Evolutionary conservation across 2,888 invertebrate genomes (phyloP), one percentile per base, ranked within the genome.

Genomic region (Brachynemurus nebulosus): DNA sequence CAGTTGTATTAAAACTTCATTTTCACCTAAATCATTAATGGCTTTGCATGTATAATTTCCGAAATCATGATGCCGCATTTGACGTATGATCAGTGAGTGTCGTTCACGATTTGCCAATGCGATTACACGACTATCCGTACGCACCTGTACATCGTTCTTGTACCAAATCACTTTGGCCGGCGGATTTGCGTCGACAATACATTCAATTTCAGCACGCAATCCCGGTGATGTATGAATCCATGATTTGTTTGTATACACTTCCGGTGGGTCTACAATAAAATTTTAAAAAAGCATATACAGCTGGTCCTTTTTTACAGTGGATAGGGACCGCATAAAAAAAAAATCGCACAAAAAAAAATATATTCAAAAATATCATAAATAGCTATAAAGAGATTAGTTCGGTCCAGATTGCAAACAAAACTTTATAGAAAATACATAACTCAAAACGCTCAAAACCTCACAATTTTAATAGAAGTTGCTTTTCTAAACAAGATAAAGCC

Each of bases 41-140:
- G 86, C 88, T 19, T 78, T 67, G 60, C 88, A 88, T 4, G 81
- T 76, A 59, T 86, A 88, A 57, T 76, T 76, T 0, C 86, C 88
- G 51, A 86, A 74, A 62, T 89, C 86, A 0, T 71, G 62, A 42
- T 69, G 69, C 25, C 73, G 71, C 1, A 85, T 80, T 21, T 72
- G 74, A 30, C 78, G 70, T 53, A 89, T 77, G 35, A 82, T 67
- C 44, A 89, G 62, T 52, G 73, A 72, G 54, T 85, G 74, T 68
- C 67, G 54, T 69, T 71, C 70, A 2, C 58, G 63, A 45, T 69
- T 68, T 44, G 65, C 62, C 42, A 65, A 61, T 16, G 60, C 57
- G 11, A 69, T 58, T 17, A 70, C 66, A 48, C 67, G 56, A 11
- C 57, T 57, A 46, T 69, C 65, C 30, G 69, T 61, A 21, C 59